Conservation (phyloP, 2,888 invertebrate genomes). For the Antheraea assamensis region DNA sequence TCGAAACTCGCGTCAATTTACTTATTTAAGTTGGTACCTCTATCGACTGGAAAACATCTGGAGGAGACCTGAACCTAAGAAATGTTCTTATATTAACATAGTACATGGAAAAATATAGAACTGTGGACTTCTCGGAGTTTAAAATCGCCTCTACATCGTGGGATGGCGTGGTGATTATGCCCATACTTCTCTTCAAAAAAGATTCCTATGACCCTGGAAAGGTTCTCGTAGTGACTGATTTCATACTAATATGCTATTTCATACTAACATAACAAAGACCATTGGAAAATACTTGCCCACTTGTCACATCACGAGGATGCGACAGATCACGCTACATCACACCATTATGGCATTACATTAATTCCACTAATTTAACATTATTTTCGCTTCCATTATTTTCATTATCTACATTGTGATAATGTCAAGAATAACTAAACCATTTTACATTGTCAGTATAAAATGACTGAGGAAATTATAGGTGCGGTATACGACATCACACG, state of each 20-base stretch:
- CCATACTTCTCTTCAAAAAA: too few species aligned
- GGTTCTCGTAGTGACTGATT: too few species aligned
- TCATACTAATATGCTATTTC: slow-evolving; percentile 20
- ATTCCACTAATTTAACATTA: slow-evolving; percentile 78
- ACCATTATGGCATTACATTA: slow-evolving; percentile 75
- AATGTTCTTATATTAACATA: too few species aligned
- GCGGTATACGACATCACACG: slow-evolving; percentile 45
- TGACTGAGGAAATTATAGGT: slow-evolving; percentile 75
- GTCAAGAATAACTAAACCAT: slow-evolving; percentile 66
- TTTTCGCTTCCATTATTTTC: slow-evolving; percentile 76
- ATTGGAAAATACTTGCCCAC: slow-evolving; percentile 11
- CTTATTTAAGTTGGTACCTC: too few species aligned
- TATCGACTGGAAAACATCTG: too few species aligned
- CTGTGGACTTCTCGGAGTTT: too few species aligned
- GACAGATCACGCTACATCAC: slow-evolving; percentile 59
- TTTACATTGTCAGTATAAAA: slow-evolving; percentile 69
- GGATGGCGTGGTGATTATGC: too few species aligned
- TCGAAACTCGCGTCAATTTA: too few species aligned
- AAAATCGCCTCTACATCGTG: too few species aligned
- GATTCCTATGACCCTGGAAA: too few species aligned
- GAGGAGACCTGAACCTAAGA: too few species aligned
- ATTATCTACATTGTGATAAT: slow-evolving; percentile 73
- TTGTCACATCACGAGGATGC: slow-evolving; percentile 59
- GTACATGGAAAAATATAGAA: too few species aligned
- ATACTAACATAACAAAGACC: slow-evolving; percentile 27